phyloP scores from a whole-genome alignment of 1,140 invertebrate genomes.

The Pseudomyrmex sp. region DNA sequence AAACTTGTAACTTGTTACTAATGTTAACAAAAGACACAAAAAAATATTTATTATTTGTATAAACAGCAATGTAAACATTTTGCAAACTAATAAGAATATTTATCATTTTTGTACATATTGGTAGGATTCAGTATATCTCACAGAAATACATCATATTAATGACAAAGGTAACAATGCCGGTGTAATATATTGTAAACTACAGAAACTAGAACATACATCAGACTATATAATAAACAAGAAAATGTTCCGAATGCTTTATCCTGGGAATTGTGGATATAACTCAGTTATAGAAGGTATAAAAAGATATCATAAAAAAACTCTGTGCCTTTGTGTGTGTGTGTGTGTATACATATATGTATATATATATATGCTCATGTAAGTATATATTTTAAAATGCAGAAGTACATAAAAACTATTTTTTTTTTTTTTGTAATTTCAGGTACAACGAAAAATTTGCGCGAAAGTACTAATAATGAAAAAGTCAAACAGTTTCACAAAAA shows the following conservation, averaged over 20 bases:
- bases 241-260: constrained; percentile 90
- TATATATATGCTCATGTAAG: no score
- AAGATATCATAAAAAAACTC: neutral
- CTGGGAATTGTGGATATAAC: constrained; percentile 92
- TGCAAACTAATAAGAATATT: neutral
- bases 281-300: constrained; percentile 92
- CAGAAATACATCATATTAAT: constrained; percentile 97
- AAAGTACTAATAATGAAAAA: constrained; percentile 92
- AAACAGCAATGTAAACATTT: no score
- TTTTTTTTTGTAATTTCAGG: constrained; percentile 64
- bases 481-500: constrained; percentile 93
- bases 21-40: no score
- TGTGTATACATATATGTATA: no score
- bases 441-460: constrained; percentile 91
- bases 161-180: constrained; percentile 95
- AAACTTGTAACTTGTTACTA: no score
- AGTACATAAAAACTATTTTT: neutral
- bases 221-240: constrained; percentile 87
- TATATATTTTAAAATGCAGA: no score
- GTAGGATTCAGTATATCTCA: constrained; percentile 92
- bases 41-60: no score
- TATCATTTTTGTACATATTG: constrained; percentile 1
- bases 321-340: no score
- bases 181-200: constrained; percentile 98
- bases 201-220: constrained; percentile 92